phyloP scores from a whole-genome alignment of 2,113 vertebrate species.

The Oreocharis arfaki region DNA sequence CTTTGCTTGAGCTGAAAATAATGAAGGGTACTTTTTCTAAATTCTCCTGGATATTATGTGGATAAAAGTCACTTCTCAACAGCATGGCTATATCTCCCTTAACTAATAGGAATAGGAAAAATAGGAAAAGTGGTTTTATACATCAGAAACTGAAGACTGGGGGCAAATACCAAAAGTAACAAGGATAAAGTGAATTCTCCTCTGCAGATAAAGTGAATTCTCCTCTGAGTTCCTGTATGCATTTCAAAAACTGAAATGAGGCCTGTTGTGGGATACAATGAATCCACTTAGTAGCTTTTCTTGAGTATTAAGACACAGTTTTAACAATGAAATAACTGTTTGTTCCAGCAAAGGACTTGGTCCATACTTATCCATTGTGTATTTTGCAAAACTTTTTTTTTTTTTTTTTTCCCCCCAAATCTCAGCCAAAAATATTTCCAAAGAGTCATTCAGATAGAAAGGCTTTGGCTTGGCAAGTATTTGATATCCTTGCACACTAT shows the following conservation, averaged over 20 bases:
- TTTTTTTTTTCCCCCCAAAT: background rate
- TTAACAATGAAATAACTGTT: conserved; percentile 60
- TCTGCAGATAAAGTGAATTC: background rate
- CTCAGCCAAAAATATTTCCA: conserved; percentile 53
- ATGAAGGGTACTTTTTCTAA: background rate
- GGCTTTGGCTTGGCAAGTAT: conserved; percentile 17
- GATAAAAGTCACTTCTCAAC: background rate
- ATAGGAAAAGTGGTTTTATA: background rate
- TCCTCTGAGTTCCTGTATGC: background rate
- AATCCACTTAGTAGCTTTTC: conserved; percentile 23
- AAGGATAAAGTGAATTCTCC: background rate
- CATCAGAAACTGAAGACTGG: background rate
- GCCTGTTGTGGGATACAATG: conserved; percentile 20
- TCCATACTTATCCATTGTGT: background rate
- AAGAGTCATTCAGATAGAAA: conserved; percentile 49
- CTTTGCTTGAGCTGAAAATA: background rate
- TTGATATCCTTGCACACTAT: background rate
- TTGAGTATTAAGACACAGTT: conserved; percentile 3
- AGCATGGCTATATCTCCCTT: background rate
- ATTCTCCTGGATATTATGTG: background rate
- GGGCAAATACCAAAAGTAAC: background rate
- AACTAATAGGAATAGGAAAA: background rate
- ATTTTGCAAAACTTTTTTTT: background rate
- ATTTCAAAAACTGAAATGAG: background rate
- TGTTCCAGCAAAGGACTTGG: conserved; percentile 1